A percentile compares a stretch with the other conserved stretches of the same genome.
Evolutionary conservation across 2,113 vertebrate species (phyloP).

Genomic region (Rutilus rutilus): DNA sequence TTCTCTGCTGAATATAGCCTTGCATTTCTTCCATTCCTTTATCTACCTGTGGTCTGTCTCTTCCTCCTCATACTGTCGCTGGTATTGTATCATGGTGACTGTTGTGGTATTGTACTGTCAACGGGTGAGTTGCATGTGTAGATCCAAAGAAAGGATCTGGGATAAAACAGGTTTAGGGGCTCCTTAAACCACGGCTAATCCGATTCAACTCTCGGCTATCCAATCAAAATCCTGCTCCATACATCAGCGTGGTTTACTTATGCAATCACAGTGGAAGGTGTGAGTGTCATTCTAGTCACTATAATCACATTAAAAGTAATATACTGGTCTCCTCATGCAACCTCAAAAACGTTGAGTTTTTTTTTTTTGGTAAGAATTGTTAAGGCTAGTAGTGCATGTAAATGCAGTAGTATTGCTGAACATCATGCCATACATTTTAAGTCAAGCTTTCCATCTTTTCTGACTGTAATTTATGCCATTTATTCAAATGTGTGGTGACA

Average conservation of each 20-base stretch:
- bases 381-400: too few relatives aligned
- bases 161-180: conserved; percentile 66
- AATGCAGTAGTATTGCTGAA: not conserved
- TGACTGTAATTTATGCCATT: not conserved
- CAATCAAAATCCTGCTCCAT: conserved; percentile 55
- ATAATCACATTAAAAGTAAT: not conserved
- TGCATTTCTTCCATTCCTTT: not conserved
- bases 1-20: not conserved
- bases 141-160: conserved; percentile 55
- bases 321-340: not conserved
- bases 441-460: not conserved
- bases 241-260: conserved; percentile 40
- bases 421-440: not conserved
- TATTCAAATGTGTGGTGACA: not conserved
- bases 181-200: conserved; percentile 57
- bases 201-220: conserved; percentile 59
- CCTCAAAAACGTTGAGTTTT: too few relatives aligned
- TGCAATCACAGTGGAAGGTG: conserved; percentile 17
- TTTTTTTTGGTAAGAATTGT: too few relatives aligned
- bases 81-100: not conserved
- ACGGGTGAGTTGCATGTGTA: conserved; percentile 35
- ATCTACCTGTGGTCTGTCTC: not conserved
- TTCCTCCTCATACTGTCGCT: not conserved
- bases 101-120: conserved; percentile 48
- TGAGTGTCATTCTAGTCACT: conserved; percentile 5